Evolutionary conservation across 2,888 invertebrate species (phyloP).

Genomic region (Lucinisca nassula): DNA sequence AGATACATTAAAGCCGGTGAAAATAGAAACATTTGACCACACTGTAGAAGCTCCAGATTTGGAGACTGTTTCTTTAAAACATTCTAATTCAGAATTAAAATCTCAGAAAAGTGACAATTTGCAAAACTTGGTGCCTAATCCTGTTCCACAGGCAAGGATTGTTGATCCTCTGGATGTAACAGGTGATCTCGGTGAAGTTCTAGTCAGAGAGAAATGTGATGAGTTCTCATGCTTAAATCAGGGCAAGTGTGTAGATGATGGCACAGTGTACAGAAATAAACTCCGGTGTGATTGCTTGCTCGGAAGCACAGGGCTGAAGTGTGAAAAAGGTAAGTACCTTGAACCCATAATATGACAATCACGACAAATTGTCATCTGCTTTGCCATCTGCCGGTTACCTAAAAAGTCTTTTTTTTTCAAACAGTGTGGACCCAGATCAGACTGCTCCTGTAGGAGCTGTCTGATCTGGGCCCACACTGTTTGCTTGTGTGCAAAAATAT

Average conservation of each 20-base stretch:
- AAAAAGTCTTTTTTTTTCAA: too few relatives aligned
- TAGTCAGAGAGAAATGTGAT: constrained; percentile 66
- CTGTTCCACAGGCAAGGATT: constrained; percentile 32
- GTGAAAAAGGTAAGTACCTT: constrained; percentile 91
- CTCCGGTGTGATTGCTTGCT: constrained; percentile 94
- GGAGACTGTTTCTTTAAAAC: constrained; percentile 47
- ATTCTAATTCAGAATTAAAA: constrained; percentile 28
- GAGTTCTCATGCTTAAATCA: constrained; percentile 78
- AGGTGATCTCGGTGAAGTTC: not conserved
- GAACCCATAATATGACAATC: too few relatives aligned
- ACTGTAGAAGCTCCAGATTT: constrained; percentile 39
- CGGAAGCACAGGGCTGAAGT: constrained; percentile 96
- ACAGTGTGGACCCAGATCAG: too few relatives aligned
- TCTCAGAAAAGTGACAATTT: constrained; percentile 40
- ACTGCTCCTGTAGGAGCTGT: too few relatives aligned
- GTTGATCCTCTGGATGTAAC: not conserved
- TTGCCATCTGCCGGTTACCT: too few relatives aligned
- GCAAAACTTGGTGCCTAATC: constrained; percentile 57
- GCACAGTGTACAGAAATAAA: constrained; percentile 69
- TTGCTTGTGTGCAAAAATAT: too few relatives aligned
- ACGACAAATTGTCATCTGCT: too few relatives aligned
- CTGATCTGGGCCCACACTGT: too few relatives aligned
- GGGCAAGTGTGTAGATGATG: constrained; percentile 83
- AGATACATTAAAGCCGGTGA: constrained; percentile 30
- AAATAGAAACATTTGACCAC: constrained; percentile 60